Percentiles rank a stretch among this genome's conserved stretches.
Conservation (phyloP, 1,140 invertebrate genomes). For the Argopecten irradians region DNA sequence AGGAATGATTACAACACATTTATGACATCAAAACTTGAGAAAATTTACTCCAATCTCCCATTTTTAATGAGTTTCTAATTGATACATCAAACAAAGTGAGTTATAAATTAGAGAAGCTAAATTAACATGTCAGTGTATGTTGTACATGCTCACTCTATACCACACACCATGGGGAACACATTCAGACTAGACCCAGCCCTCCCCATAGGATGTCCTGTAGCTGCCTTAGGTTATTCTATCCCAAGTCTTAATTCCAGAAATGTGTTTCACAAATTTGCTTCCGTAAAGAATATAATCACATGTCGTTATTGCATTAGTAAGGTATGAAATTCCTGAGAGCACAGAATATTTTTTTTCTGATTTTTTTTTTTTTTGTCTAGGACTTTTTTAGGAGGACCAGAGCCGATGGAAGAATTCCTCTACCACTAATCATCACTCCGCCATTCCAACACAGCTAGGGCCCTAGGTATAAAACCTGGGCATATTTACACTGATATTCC, state of each 20-base stretch:
- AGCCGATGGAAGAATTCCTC: background rate
- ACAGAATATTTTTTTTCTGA: background rate
- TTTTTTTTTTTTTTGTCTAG: too few species aligned
- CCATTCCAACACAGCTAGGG: background rate
- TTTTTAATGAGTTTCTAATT: background rate
- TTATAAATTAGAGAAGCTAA: background rate
- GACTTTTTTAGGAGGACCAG: background rate
- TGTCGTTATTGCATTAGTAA: background rate
- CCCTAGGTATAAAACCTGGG: too few species aligned
- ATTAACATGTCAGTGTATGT: too few species aligned
- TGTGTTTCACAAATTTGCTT: background rate
- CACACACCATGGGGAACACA: background rate
- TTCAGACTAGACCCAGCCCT: background rate
- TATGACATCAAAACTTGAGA: background rate
- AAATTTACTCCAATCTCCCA: background rate
- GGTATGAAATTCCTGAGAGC: background rate
- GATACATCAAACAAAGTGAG: background rate
- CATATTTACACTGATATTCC: too few species aligned
- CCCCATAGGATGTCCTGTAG: background rate
- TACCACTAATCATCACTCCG: background rate
- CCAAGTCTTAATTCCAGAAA: background rate
- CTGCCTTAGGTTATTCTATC: background rate
- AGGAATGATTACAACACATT: background rate
- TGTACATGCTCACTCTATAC: too few species aligned
- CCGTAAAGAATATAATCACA: background rate